Base-by-base conservation (phyloP, 2,888 invertebrate genomes). In the Tortrix viridana region DNA sequence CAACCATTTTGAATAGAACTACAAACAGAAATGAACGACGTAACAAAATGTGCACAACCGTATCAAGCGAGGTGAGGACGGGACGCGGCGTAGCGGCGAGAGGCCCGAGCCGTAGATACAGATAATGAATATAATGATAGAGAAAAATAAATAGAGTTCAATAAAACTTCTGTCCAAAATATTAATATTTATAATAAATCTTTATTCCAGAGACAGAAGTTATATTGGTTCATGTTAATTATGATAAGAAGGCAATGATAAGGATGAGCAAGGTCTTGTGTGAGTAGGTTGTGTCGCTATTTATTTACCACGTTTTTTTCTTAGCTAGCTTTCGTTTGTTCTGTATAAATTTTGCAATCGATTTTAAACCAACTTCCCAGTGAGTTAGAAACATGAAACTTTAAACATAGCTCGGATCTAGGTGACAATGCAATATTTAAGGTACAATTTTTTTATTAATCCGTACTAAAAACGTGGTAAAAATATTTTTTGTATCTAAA, bases 1-100 rank as follows among this genome's bases (percentile, higher is more conserved):
- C 85, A 89, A 92, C 92, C 92, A 92, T 92, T 92, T 92, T 92
- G 92, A 82, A 91, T 89, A 91, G 89, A 91, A 92, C 92, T 92
- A 92, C 91, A 91, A 92, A 92, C 86, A 92, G 82, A 92, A 92
- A 92, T 88, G 89, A 90, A 90, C 86, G 92, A 90, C 91, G 89
- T 92, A 90, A 92, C 92, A 87, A 84, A 89, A 88, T 88, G 90
- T 89, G 88, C 85, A 88, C 85, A 85, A 84, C 84, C 75, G 73
- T 88, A 88, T 86, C 72, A 88, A 89, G 89, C 89, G 72, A 72
- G 77, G 76, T 75, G 71, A 67, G 66, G 70, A 66, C 66, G 57
- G 64, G 66, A 69, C 60, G 61, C 71, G 66, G 57, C 60, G 55
- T 65, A 63, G 65, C 61, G 9, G 67, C 66, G 49, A 37, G 43